Evolutionary conservation across 1,140 invertebrate genomes (phyloP), one percentile per base, ranked within the genome.

Genomic region (Metopolophium dirhodum): DNA sequence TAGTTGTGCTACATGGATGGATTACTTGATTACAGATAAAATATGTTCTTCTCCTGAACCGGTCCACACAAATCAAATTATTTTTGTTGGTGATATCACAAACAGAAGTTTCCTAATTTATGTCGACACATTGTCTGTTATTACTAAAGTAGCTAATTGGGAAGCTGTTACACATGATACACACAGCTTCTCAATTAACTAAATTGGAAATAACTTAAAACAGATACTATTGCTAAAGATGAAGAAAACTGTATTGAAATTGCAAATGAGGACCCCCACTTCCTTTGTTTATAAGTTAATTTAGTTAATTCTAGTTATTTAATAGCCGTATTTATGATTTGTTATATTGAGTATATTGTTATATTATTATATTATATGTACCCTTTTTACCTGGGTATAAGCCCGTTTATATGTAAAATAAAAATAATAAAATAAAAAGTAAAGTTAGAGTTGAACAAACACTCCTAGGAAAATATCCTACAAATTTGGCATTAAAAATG

Each of bases 81-180:
- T 99, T 95, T 99, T 99, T 95, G 97, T 99, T 95, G 99, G 99
- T 2, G 99, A 41, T 41, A 99, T 96, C 99, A 99, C 95, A 97
- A 97, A 94, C 98, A 99, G 96, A 99, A 99, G 99, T 99, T 99
- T 95, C 98, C 98, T 20, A 98, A 99, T 96, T 95, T 99, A 47
- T 98, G 98, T 94, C 98, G 98, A 95, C 96, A 41, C 41, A 41
- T 41, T 41, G 41, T 41, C 41, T 4, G 4, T 41, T 41, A 41
- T 41, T 3, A 41, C 41, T 41, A 41, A 41, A 41, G 41, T 41
- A 3, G 41, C 41, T 41, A 41, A 41, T 41, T 41, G 98, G 88
- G n/a, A 14, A n/a, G 96, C 99, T 14, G 96, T 99, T 0, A 98
- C 99, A 94, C 2, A 86, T 45, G 30, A 11, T n/a, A 68, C 30